phyloP scores from a whole-genome alignment of 2,888 invertebrate genomes.

The Nephrocerus scutellatus region DNA sequence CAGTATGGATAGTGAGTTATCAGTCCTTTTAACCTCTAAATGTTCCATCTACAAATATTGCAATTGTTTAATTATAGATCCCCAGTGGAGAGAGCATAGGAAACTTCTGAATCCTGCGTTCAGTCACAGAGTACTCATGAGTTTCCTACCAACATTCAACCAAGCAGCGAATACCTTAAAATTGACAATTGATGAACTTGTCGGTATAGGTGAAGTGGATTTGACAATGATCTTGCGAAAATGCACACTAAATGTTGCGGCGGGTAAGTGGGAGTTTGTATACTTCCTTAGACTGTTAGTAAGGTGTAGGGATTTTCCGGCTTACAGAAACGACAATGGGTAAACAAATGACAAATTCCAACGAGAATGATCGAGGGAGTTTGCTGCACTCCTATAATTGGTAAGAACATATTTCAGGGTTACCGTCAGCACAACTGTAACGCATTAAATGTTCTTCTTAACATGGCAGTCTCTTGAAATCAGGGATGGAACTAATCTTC shows the following conservation, averaged over 20 bases:
- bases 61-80: too few species aligned
- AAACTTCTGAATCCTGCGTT: constrained; percentile 42
- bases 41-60: too few species aligned
- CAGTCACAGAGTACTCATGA: constrained; percentile 35
- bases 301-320: too few species aligned
- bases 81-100: constrained; percentile 38
- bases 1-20: constrained; percentile 33
- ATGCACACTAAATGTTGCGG: constrained; percentile 35
- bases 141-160: constrained; percentile 40
- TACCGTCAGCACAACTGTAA: constrained; percentile 9
- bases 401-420: too few species aligned
- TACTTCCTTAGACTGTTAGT: too few species aligned
- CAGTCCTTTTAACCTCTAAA: too few species aligned
- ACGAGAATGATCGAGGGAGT: too few species aligned
- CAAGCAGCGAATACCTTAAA: constrained; percentile 28
- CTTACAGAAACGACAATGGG: constrained; percentile 47
- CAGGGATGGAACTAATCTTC: constrained; percentile 38
- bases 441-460: constrained; percentile 27
- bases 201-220: constrained; percentile 27
- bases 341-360: constrained; percentile 26
- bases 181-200: constrained; percentile 22
- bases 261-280: constrained; percentile 35
- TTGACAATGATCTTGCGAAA: constrained; percentile 32
- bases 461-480: constrained; percentile 39
- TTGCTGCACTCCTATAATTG: too few species aligned